These are phyloP conservation scores for Apamea anceps DNA, from an alignment of 2,888 invertebrate species.

Conservation along the genomic window DNA sequence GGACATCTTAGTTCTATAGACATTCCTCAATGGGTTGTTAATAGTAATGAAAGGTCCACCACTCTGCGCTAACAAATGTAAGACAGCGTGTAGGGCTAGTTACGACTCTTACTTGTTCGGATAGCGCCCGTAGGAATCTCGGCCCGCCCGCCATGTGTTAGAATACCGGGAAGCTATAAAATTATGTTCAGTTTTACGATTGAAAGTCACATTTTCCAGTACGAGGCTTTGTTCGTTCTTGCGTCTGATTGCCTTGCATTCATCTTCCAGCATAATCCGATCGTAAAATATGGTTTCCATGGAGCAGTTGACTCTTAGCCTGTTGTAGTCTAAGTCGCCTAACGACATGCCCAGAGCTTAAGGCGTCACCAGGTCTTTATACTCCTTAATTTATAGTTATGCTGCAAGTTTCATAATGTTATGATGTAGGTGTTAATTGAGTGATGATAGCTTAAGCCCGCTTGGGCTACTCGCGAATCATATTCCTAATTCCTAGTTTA, in stretches of 20 bases:
- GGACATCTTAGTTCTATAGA: slow-evolving; percentile 72
- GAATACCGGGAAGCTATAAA: slow-evolving; percentile 85
- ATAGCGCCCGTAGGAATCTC: slow-evolving; percentile 76
- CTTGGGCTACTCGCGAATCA: neutral
- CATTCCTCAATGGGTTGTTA: slow-evolving; percentile 77
- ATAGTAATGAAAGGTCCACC: slow-evolving; percentile 78
- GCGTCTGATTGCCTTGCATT: slow-evolving; percentile 86
- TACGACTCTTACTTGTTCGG: slow-evolving; percentile 77
- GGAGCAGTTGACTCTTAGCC: slow-evolving; percentile 72
- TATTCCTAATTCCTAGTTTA: neutral
- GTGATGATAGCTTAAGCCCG: slow-evolving; percentile 11
- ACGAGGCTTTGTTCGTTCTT: slow-evolving; percentile 86
- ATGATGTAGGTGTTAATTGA: slow-evolving; percentile 41
- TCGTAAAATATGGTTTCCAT: slow-evolving; percentile 84
- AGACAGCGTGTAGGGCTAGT: slow-evolving; percentile 73
- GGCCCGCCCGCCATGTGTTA: slow-evolving; percentile 75
- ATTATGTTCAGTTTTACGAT: slow-evolving; percentile 86
- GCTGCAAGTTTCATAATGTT: slow-evolving; percentile 41
- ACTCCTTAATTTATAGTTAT: slow-evolving; percentile 35
- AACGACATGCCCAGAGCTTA: slow-evolving; percentile 48
- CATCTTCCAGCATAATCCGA: slow-evolving; percentile 86
- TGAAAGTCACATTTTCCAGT: slow-evolving; percentile 87
- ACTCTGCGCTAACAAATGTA: slow-evolving; percentile 70
- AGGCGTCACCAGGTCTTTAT: slow-evolving; percentile 57
- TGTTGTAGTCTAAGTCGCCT: slow-evolving; percentile 65